Conservation (phyloP, 2,797 vertebrate species). For the Falco naumanni region DNA sequence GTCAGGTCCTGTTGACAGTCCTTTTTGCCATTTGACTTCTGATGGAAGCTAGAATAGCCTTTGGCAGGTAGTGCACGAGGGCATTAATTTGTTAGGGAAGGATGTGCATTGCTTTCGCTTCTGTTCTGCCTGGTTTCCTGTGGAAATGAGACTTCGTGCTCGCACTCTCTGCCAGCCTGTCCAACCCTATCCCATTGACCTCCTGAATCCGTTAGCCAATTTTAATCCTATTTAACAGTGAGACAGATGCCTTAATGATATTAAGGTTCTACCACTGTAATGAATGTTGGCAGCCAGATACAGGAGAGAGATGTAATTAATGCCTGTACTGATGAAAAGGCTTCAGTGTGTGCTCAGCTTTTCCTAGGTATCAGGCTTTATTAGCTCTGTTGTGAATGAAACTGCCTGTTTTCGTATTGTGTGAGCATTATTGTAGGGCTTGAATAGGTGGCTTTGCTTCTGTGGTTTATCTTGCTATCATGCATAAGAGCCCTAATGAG, state of each 20-base stretch:
- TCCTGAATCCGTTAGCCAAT: not conserved
- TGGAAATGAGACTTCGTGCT: not conserved
- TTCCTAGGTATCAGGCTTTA: not conserved
- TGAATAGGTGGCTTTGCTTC: constrained; percentile 4
- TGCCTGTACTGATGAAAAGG: constrained; percentile 23
- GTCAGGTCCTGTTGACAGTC: not conserved
- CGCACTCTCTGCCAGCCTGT: not conserved
- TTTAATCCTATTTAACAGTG: constrained; percentile 14
- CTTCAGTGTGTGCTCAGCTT: not conserved
- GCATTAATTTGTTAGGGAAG: not conserved
- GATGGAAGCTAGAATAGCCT: not conserved
- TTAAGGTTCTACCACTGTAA: constrained; percentile 14
- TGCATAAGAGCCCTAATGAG: not conserved
- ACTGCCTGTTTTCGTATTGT: not conserved
- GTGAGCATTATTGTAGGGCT: not conserved
- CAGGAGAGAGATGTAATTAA: constrained; percentile 37
- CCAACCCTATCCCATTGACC: constrained; percentile 4
- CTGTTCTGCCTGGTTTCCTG: constrained; percentile 20
- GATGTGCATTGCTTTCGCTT: not conserved
- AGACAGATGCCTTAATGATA: constrained; percentile 23
- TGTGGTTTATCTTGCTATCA: not conserved
- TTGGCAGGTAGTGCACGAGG: not conserved
- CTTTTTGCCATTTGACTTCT: not conserved
- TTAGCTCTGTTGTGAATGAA: not conserved
- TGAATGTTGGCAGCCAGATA: not conserved